Conservation (phyloP, 2,888 invertebrate genomes). For the Drosophila borborema region DNA sequence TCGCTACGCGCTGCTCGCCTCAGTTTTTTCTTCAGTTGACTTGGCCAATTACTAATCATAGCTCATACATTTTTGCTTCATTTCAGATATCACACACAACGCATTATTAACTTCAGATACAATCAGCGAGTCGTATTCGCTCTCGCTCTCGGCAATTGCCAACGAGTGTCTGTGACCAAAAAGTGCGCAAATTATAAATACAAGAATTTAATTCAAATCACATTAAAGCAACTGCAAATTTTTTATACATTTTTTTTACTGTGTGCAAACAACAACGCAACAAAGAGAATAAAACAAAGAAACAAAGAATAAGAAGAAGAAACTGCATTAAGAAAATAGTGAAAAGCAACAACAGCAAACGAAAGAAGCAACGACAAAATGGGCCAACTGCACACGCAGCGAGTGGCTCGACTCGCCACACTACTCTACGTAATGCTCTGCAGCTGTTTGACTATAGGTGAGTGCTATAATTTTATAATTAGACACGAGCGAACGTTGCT, state of each 20-base stretch:
- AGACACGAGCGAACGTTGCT: constrained; percentile 42
- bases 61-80: constrained; percentile 14
- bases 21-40: background rate
- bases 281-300: constrained; percentile 12
- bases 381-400: constrained; percentile 66
- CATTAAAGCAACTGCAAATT: constrained; percentile 42
- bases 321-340: constrained; percentile 26
- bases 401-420: constrained; percentile 62
- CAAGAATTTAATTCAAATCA: constrained; percentile 35
- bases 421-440: constrained; percentile 55
- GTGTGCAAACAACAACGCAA: constrained; percentile 32
- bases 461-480: constrained; percentile 55
- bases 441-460: constrained; percentile 72
- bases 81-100: constrained; percentile 40
- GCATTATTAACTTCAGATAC: constrained; percentile 32
- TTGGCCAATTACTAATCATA: constrained; percentile 21
- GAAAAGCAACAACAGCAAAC: constrained; percentile 28
- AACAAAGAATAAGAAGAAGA: constrained; percentile 3
- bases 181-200: constrained; percentile 41
- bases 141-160: constrained; percentile 21
- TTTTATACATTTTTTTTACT: constrained; percentile 57
- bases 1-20: background rate
- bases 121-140: constrained; percentile 14
- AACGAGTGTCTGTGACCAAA: constrained; percentile 23
- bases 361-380: constrained; percentile 45